phyloP scores from a whole-genome alignment of 1,140 invertebrate species.

The Drosophila yakuba region DNA sequence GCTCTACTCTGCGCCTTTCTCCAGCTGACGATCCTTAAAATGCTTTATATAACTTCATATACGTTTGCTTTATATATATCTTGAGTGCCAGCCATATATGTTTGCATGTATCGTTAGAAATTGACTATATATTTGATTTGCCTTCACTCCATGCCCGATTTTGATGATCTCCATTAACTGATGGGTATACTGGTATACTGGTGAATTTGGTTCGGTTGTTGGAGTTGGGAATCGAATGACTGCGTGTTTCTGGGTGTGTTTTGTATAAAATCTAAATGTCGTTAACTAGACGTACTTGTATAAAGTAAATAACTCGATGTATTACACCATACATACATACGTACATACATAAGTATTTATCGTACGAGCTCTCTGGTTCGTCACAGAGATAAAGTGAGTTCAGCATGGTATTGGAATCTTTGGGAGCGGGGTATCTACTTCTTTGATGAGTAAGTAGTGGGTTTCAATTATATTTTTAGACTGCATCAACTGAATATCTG shows the following conservation, averaged over 20 bases:
- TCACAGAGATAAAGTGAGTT: constrained; percentile 8
- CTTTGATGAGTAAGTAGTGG: constrained; percentile 26
- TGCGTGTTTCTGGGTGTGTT: constrained; percentile 35
- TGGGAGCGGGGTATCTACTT: not conserved
- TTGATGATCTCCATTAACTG: constrained; percentile 44
- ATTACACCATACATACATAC: constrained; percentile 36
- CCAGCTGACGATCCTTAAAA: constrained; percentile 47
- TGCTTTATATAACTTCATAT: constrained; percentile 63
- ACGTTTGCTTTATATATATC: constrained; percentile 40
- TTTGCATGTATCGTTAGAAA: constrained; percentile 61
- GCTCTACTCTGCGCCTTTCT: constrained; percentile 37
- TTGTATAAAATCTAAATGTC: constrained; percentile 81
- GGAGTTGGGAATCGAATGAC: constrained; percentile 22
- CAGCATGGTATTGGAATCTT: constrained; percentile 5
- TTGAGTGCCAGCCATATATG: constrained; percentile 49
- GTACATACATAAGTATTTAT: constrained; percentile 36
- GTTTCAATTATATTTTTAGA: constrained; percentile 2
- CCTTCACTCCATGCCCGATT: constrained; percentile 45
- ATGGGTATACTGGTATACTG: constrained; percentile 7
- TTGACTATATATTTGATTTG: constrained; percentile 81
- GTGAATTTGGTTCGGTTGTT: constrained; percentile 15
- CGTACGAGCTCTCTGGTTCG: constrained; percentile 14
- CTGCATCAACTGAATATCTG: constrained; percentile 16
- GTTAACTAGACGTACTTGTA: constrained; percentile 73
- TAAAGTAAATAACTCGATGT: constrained; percentile 81